Percentiles rank a stretch among this genome's conserved stretches.
Conservation (phyloP, 2,113 vertebrate species). For the Menura novaehollandiae region DNA sequence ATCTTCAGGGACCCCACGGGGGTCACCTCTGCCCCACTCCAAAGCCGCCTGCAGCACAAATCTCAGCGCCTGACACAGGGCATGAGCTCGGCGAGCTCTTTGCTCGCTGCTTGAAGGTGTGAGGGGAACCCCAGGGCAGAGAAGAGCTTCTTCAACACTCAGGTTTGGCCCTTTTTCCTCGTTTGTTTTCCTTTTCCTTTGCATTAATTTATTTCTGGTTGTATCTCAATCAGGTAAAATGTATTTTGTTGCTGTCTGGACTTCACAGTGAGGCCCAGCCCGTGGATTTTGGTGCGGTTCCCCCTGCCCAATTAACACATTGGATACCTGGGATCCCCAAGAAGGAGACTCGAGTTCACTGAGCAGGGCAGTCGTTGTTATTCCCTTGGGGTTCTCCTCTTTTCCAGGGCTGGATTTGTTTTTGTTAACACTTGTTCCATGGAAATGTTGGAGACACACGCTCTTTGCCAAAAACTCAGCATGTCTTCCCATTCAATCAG, state of each 20-base stretch:
- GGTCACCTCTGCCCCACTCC: accelerated
- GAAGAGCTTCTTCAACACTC: no score
- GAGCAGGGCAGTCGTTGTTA: accelerated
- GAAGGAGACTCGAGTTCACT: accelerated
- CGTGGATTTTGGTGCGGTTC: accelerated
- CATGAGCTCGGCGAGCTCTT: background rate
- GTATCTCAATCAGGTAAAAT: background rate
- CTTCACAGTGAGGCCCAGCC: background rate
- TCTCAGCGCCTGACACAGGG: background rate
- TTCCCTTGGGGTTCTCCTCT: background rate
- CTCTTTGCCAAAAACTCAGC: slow-evolving; percentile 37
- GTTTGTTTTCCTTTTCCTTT: accelerated
- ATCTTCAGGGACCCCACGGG: accelerated
- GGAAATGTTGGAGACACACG: background rate
- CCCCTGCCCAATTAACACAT: background rate
- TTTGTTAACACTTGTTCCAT: background rate
- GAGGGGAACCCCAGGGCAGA: background rate
- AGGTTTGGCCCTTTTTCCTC: accelerated
- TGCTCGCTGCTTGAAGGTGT: background rate
- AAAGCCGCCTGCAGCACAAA: accelerated
- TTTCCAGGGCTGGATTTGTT: background rate
- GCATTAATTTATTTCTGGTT: background rate
- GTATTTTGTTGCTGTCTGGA: accelerated
- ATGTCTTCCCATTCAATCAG: background rate
- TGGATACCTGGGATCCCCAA: background rate